Evolutionary conservation across 2,888 invertebrate species (phyloP), one percentile per base, ranked within the genome.

Genomic region (Yponomeuta cagnagella): DNA sequence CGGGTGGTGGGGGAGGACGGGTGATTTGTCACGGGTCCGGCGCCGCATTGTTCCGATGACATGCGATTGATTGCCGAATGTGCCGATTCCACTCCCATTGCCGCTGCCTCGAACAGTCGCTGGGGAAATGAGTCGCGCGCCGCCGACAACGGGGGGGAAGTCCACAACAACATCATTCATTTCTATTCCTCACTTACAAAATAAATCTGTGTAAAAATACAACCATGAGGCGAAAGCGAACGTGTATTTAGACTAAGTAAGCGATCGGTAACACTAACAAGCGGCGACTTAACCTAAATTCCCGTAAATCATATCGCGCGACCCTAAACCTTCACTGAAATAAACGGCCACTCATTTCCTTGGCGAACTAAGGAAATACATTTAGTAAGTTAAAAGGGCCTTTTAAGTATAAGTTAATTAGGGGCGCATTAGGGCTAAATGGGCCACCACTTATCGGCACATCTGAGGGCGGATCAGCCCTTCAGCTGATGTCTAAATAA

Each of bases 331-430:
- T 58, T 58, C 52, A 12, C 15, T 15, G 52, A 58, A 43, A 58
- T 58, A 69, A 69, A 68, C 69, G 71, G 15, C 71, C 48, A 64
- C 71, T 69, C 71, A 71, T 68, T 69, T 58, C 63, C 69, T 63
- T 10, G 48, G 33, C 33, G n/a, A 37, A 63, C 63, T 70, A 63
- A 63, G 70, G 70, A 70, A 63, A 70, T 68, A 70, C 70, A 70
- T 70, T 70, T 70, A 70, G 70, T 70, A 63, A 70, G 37, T 70
- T 63, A 70, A 70, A 70, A 70, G 70, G 70, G 63, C 79, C 79
- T 81, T 82, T 85, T 82, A 80, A 82, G 80, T 84, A 80, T 87
- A 88, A 90, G 82, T 88, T 86, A 86, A 89, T 89, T 88, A 87
- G 76, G 75, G 77, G 75, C 73, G 86, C 88, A 89, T 90, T 88